Evolutionary conservation across 2,888 invertebrate genomes (phyloP).

Genomic region (Trichacis sp.): DNA sequence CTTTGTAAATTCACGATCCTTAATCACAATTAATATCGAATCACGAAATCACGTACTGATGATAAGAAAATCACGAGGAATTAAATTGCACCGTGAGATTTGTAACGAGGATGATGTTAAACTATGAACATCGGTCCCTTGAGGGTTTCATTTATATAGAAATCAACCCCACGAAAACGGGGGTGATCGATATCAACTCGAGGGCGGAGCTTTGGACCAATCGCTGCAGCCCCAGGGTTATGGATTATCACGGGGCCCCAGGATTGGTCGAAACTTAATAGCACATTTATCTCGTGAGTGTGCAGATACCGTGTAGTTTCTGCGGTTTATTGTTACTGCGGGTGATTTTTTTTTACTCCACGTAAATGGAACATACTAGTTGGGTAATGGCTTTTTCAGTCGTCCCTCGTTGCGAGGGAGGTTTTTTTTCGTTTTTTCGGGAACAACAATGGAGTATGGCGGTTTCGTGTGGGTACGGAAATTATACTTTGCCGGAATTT

Average conservation of each 20-base stretch:
- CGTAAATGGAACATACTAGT: not conserved
- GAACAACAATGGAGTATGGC: not conserved
- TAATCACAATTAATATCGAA: not conserved
- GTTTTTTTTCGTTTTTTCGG: not conserved
- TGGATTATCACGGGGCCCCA: slow-evolving; percentile 43
- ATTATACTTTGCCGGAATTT: no score
- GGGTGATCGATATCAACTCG: slow-evolving; percentile 64
- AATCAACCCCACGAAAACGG: slow-evolving; percentile 29
- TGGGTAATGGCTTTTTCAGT: slow-evolving; percentile 12
- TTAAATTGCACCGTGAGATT: slow-evolving; percentile 1
- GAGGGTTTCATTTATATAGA: slow-evolving; percentile 59
- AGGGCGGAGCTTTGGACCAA: slow-evolving; percentile 60
- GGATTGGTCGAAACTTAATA: slow-evolving; percentile 49
- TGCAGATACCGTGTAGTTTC: slow-evolving; percentile 38
- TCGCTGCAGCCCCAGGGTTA: slow-evolving; percentile 40
- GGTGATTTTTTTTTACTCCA: slow-evolving; percentile 50
- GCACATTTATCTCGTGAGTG: slow-evolving; percentile 47
- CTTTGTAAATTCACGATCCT: slow-evolving; percentile 7
- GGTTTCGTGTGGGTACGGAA: no score
- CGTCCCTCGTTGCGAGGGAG: slow-evolving; percentile 5
- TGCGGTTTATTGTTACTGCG: slow-evolving; percentile 62
- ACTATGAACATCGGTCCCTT: slow-evolving; percentile 32
- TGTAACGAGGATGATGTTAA: slow-evolving; percentile 10
- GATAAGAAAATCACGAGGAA: not conserved
- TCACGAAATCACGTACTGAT: not conserved